Evolutionary conservation across 2,797 vertebrate species (phyloP), one percentile per base, ranked within the genome.

Genomic region (Buceros bicornis): DNA sequence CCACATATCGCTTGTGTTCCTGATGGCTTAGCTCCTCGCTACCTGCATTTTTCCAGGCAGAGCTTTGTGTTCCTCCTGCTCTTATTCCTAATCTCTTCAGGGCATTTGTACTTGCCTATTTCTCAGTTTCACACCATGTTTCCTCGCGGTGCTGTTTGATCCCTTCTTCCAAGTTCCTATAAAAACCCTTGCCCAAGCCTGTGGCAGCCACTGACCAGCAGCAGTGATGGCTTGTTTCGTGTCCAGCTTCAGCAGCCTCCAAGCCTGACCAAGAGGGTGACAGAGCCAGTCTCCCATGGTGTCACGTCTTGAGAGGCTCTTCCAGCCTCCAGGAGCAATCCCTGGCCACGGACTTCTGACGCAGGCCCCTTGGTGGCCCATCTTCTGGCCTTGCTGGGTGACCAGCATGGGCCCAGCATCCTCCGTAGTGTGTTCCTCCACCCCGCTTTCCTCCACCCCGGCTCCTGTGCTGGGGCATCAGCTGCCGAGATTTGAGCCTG

Each of bases 321-420:
- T 28, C 70, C 54, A 56, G 57, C 56, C 57, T 42, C 15, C 2
- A 29, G 35, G 79, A 47, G 78, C 24, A 29, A 40, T 42, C n/a
- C 64, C 25, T 28, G 33, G 42, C 43, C 16, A 8, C 17, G 53
- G 40, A 15, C 12, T 33, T 47, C n/a, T 15, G 16, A 28, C 10
- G 4, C 0, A 6, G 61, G 24, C 69, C 47, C 53, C n/a, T 28
- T 2, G 4, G 18, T 13, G 11, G 64, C 42, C 33, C 14, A 3
- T 48, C 51, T 61, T 24, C 35, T 1, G 9, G 8, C 43, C 26
- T 43, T 35, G 42, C 28, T 0, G 2, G 11, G 48, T 2, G 5
- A 8, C 31, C 1, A 4, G 29, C 45, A 17, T 3, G 2, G 7
- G n/a, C 43, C 20, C 60, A n/a, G 10, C 6, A 2, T 19, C 62